Evolutionary conservation across 2,888 invertebrate species (phyloP), one percentile per base, ranked within the genome.

Genomic region (Caenorhabditis sulstoni): DNA sequence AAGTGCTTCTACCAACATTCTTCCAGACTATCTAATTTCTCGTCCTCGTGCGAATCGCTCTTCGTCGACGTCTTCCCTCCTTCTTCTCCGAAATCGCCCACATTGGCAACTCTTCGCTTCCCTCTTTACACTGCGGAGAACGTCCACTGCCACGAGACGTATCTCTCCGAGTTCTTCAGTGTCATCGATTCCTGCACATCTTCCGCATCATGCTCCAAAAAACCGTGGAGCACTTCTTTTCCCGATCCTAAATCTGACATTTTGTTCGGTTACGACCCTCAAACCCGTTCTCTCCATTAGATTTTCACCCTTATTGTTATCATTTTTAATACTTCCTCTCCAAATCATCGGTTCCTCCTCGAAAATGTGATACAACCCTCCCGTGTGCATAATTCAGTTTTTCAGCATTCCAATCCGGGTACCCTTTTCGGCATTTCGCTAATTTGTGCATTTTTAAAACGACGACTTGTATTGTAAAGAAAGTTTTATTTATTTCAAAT

Each of bases 181-280:
- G 74, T 83, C 23, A 52, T 61, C 14, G 86, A 82, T 52, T 59
- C 20, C 12, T 86, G 87, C 44, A n/a, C 18, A 3, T 53, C 68
- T 2, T 37, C 35, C 14, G 44, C 70, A 49, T 65, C 73, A 2
- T 86, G 86, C 66, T n/a, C 18, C 3, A 44, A 75, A 14, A 81
- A 73, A 50, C 16, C 68, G 12, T 87, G 87, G 87, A 84, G 85
- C 22, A 80, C 68, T 16, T 45, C 49, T 5, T 83, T 70, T 68
- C 83, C 84, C 9, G 87, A 87, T 67, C 85, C 86, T 7, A 86
- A 86, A 44, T 82, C 84, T 1, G 86, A 86, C 29, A 86, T 86
- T 66, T 23, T 62, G 18, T 50, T 47, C 41, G 77, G 79, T 18
- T 82, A 61, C 18, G 74, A 80, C 65, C 3, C 50, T 7, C 44